A percentile compares a stretch with the other conserved stretches of the same genome.
phyloP scores from a whole-genome alignment of 2,888 invertebrate genomes.

The Aproaerema taeniolella region DNA sequence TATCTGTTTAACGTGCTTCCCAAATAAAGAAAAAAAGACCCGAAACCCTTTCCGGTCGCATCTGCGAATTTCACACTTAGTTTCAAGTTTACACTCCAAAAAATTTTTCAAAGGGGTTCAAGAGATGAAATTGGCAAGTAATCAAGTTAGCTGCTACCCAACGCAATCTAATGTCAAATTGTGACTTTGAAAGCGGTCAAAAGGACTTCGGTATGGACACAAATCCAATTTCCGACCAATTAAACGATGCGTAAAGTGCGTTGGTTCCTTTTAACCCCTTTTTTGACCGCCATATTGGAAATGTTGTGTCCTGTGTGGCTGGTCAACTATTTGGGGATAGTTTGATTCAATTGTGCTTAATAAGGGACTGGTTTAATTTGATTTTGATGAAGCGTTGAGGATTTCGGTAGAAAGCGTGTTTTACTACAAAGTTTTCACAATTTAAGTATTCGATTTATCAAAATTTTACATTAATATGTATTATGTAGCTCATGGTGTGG shows the following conservation, averaged over 20 bases:
- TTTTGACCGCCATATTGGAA: neutral
- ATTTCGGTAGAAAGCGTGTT: too few species aligned
- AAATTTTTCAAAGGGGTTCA: constrained; percentile 27
- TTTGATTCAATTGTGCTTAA: neutral
- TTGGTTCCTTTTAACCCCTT: neutral
- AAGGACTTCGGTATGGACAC: constrained; percentile 51
- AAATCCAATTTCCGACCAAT: constrained; percentile 58
- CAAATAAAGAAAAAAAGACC: too few species aligned
- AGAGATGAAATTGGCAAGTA: constrained; percentile 53
- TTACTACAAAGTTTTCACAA: too few species aligned
- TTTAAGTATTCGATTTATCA: too few species aligned
- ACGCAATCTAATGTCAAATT: constrained; percentile 55
- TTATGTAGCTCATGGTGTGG: too few species aligned
- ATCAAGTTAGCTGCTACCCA: constrained; percentile 57
- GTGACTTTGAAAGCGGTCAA: constrained; percentile 57
- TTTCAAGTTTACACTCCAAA: neutral
- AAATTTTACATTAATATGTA: too few species aligned
- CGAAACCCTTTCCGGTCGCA: too few species aligned
- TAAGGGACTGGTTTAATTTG: neutral
- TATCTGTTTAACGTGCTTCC: too few species aligned
- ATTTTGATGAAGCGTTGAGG: constrained; percentile 11
- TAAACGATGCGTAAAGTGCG: neutral
- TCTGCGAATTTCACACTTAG: too few species aligned
- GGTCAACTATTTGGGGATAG: neutral
- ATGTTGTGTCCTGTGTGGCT: neutral